Evolutionary conservation across 2,888 invertebrate species (phyloP).

Genomic region (Drosophila vallismaia): DNA sequence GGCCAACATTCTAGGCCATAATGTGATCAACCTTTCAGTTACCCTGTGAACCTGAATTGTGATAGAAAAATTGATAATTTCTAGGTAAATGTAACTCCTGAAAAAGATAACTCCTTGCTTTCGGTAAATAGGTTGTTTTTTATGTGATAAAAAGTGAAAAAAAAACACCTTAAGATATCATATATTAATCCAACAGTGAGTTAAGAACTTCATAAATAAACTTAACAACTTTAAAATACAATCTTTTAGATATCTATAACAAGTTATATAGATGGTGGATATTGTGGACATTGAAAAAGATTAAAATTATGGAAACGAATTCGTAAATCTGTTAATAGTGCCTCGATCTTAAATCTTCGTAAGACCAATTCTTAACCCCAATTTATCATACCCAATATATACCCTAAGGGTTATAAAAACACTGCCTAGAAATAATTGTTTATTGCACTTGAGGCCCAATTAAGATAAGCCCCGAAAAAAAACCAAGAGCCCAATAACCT

Average conservation of each 20-base stretch:
- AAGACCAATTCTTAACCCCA: background rate
- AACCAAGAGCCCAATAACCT: slow-evolving; percentile 61
- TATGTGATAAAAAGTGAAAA: slow-evolving; percentile 31
- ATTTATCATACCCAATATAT: slow-evolving; percentile 3
- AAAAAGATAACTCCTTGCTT: background rate
- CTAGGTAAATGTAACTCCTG: slow-evolving; percentile 6
- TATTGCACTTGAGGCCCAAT: slow-evolving; percentile 71
- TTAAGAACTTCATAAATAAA: no score
- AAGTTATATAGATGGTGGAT: no score
- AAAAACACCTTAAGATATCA: slow-evolving; percentile 12
- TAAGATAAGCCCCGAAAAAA: slow-evolving; percentile 63
- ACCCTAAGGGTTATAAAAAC: slow-evolving; percentile 33
- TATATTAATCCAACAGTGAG: slow-evolving; percentile 4
- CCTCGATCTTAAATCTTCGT: background rate
- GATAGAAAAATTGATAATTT: background rate
- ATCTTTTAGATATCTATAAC: no score
- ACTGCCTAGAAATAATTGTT: slow-evolving; percentile 50
- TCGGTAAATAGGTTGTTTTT: background rate
- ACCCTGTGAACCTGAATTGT: slow-evolving; percentile 23
- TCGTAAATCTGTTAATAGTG: no score
- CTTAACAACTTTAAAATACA: no score
- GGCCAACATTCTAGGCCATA: background rate
- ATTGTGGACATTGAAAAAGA: no score
- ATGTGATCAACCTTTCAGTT: slow-evolving; percentile 25
- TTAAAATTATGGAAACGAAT: no score